Conservation (phyloP, 2,113 vertebrate genomes). For the Forbesichthys papilliferus region DNA sequence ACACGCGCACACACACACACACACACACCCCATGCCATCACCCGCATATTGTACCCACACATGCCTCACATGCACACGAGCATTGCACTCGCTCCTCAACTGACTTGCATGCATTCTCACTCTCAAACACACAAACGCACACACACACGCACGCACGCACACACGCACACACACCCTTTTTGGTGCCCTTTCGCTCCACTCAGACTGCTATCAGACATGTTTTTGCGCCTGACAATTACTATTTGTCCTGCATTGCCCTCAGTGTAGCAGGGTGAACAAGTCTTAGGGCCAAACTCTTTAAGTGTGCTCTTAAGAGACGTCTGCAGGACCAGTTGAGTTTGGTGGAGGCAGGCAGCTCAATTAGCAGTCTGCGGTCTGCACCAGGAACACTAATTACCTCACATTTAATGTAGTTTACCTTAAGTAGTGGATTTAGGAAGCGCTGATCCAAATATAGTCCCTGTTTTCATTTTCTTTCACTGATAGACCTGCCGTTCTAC, state of each 20-base stretch:
- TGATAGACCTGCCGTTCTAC: background rate
- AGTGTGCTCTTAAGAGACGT: conserved; percentile 28
- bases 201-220: conserved; percentile 41
- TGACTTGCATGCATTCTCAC: background rate
- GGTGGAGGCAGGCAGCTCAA: conserved; percentile 56
- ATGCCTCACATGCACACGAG: conserved; percentile 26
- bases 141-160: conserved; percentile 14
- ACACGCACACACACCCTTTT: conserved; percentile 3
- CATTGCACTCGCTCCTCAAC: conserved; percentile 41
- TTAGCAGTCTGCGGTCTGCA: conserved; percentile 60
- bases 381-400: conserved; percentile 63
- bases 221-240: conserved; percentile 53
- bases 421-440: conserved; percentile 59
- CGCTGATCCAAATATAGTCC: conserved; percentile 52
- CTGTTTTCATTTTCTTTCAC: background rate
- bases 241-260: conserved; percentile 26
- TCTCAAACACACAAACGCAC: conserved; percentile 12
- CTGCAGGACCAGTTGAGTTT: conserved; percentile 37
- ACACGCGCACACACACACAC: background rate
- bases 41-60: conserved; percentile 51
- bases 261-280: conserved; percentile 23
- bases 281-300: background rate
- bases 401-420: conserved; percentile 64
- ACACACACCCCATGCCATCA: conserved; percentile 32
- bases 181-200: conserved; percentile 5